Base-by-base conservation (phyloP, 1,140 invertebrate species). In the Plutomurus gul region DNA sequence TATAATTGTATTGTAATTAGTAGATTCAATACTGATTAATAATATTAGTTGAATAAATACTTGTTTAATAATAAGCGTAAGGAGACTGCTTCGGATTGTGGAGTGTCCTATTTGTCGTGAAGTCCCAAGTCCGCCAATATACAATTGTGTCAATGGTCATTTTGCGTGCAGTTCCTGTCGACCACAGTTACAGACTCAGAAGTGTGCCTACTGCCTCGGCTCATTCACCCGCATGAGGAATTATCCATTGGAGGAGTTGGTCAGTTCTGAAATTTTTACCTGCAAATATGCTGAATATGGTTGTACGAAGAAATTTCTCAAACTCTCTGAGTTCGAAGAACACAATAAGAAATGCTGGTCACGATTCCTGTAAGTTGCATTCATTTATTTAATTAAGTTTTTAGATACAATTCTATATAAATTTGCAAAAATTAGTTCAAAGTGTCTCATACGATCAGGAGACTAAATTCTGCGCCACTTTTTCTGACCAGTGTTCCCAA, bases 51-150 rank as follows among this genome's bases (percentile, higher is more conserved):
- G n/a, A n/a, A n/a, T n/a, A n/a, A n/a, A n/a, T n/a, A n/a, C n/a
- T n/a, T n/a, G n/a, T n/a, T n/a, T n/a, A n/a, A n/a, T n/a, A n/a
- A n/a, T n/a, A n/a, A n/a, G n/a, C n/a, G 36, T 40, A n/a, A 16
- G 25, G 22, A 40, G 25, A n/a, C 46, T 80, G 20, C 3, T 80
- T 1, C 51, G 65, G 30, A 71, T 77, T 16, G 25, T 81, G 5
- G 81, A 82, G 33, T 82, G 81, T 74, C 81, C 81, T 10, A 47
- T 82, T 11, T 82, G 81, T 18, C 27, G 33, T 22, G 77, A 82
- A 73, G 70, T 79, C 16, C 77, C 78, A 18, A 4, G 22, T 13
- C 81, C 81, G 6, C 81, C 81, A 4, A 82, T 82, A 76, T 82
- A 73, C 51, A 77, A 73, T 39, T 82, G 81, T 39, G 27, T 37